Conservation (phyloP, 2,888 invertebrate genomes). For the Synanthedon formicaeformis region DNA sequence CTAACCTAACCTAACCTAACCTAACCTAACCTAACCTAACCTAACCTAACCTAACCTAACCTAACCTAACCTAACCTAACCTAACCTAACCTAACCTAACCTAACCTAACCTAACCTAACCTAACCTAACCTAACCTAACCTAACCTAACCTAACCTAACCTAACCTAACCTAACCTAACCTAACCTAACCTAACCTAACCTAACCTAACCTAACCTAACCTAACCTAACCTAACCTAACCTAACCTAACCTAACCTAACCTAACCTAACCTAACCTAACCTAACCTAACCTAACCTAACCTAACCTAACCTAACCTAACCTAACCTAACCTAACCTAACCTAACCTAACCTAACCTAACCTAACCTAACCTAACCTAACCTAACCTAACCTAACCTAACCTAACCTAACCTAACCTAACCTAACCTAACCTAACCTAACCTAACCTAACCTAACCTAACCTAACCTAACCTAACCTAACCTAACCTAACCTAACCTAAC, state of each 20-base stretch:
- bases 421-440: slow-evolving; percentile 14
- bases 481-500: slow-evolving; percentile 11
- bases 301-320: slow-evolving; percentile 15
- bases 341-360: slow-evolving; percentile 1
- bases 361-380: slow-evolving; percentile 1
- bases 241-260: slow-evolving; percentile 13
- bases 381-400: background rate
- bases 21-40: slow-evolving; percentile 7
- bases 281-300: slow-evolving; percentile 14
- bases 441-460: slow-evolving; percentile 5
- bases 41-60: slow-evolving; percentile 6
- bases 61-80: slow-evolving; percentile 3
- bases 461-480: slow-evolving; percentile 5
- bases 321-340: slow-evolving; percentile 14
- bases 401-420: slow-evolving; percentile 5
- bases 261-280: slow-evolving; percentile 13
- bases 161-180: slow-evolving; percentile 11
- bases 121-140: background rate
- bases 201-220: slow-evolving; percentile 2
- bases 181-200: slow-evolving; percentile 11
- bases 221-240: slow-evolving; percentile 5
- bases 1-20: slow-evolving; percentile 2
- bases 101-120: too few species aligned
- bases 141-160: slow-evolving; percentile 4
- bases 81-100: slow-evolving; percentile 1